Evolutionary conservation across 2,113 vertebrate genomes (phyloP), one percentile per base, ranked within the genome.

Genomic region (Dipodomys spectabilis): DNA sequence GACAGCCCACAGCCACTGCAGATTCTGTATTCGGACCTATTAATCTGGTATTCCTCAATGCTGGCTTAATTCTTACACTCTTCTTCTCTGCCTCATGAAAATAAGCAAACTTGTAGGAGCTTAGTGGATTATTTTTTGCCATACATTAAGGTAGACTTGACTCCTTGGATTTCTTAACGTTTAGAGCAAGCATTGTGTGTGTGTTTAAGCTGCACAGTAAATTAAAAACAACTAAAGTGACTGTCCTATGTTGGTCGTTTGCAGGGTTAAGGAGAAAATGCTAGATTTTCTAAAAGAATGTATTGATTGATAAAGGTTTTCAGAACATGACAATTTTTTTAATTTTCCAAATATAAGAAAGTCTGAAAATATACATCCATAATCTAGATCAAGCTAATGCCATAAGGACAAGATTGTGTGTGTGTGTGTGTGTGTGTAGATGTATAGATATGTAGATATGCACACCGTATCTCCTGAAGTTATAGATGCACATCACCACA

Each of bases 1-100:
- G 96, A 96, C 96, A 97, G 93, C 93, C 86, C 92, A 93, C 90
- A 95, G 95, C 95, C 95, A 79, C 90, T 93, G 80, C 91, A 79
- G 86, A 78, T 64, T 94, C 93, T 95, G 45, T 78, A 49, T 93
- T 93, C 95, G 82, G 27, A 92, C 79, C 91, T 96, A 7, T 91
- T 96, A 72, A 93, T 97, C 85, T 82, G 45, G n/a, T 88, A 39
- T 15, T 83, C 57, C 80, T 96, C 89, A 91, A 96, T 57, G 4
- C 53, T 57, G 13, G 4, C 53, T 57, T 57, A 57, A 57, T 57
- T 57, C 94, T 91, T 93, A 67, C 23, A 32, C 84, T 80, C 78
- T 65, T 88, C 53, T 65, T 64, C 91, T 78, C 68, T 78, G 53
- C 27, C 45, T 62, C 0, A 1, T 35, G 79, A 77, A 81, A 67